phyloP scores from a whole-genome alignment of 2,888 invertebrate species.

The Ormyrus nitidulus region DNA sequence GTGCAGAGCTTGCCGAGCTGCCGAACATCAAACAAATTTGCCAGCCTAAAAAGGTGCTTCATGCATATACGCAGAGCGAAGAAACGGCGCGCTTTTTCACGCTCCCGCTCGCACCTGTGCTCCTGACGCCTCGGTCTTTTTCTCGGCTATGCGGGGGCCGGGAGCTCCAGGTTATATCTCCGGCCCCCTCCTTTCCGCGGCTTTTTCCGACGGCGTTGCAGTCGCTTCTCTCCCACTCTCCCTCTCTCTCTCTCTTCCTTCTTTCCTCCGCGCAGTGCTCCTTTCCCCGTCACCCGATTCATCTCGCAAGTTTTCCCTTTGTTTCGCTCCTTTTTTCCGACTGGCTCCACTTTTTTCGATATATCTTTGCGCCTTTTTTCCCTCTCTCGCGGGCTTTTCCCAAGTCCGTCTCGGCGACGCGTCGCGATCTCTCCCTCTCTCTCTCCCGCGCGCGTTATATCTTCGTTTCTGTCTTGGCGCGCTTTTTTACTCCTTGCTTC shows the following conservation, averaged over 20 bases:
- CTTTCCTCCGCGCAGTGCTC: conserved; percentile 33
- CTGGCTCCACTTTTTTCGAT: conserved; percentile 56
- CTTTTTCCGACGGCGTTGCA: conserved; percentile 36
- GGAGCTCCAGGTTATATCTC: conserved; percentile 9
- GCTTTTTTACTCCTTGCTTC: conserved; percentile 26
- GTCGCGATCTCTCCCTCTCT: conserved; percentile 43
- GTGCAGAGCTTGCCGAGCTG: too few relatives aligned
- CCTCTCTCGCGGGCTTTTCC: conserved; percentile 43
- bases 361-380: conserved; percentile 54
- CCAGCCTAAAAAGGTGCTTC: conserved; percentile 23
- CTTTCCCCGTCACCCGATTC: conserved; percentile 45
- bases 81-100: conserved; percentile 14
- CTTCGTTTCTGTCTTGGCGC: conserved; percentile 52
- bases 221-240: not conserved
- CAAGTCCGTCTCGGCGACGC: conserved; percentile 41
- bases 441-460: conserved; percentile 35
- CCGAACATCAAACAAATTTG: conserved; percentile 37
- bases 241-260: conserved; percentile 20
- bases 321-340: conserved; percentile 45
- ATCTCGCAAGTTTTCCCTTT: conserved; percentile 55
- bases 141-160: conserved; percentile 10
- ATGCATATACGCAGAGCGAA: not conserved
- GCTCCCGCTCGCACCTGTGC: conserved; percentile 37
- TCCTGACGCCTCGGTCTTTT: conserved; percentile 1
- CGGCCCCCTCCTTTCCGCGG: conserved; percentile 14